Conservation (phyloP, 1,140 invertebrate genomes). For the Drosophila leontia region DNA sequence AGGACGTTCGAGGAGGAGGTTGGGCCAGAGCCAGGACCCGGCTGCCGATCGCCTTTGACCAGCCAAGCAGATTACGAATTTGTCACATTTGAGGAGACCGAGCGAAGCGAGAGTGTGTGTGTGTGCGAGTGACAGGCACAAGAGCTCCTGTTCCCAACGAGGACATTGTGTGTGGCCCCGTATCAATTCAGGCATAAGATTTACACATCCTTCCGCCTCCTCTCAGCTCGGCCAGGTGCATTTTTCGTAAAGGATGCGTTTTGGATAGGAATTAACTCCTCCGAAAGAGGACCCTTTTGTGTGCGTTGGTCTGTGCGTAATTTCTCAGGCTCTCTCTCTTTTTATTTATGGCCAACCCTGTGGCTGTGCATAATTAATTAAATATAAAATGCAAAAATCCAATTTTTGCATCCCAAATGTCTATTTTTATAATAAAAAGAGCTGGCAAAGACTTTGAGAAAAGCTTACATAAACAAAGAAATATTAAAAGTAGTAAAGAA, state of each 20-base stretch:
- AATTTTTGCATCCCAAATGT: constrained; percentile 51
- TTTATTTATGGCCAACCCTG: constrained; percentile 6
- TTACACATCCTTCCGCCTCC: constrained; percentile 16
- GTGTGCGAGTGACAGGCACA: constrained; percentile 58
- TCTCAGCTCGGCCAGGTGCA: constrained; percentile 5
- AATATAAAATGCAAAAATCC: constrained; percentile 76
- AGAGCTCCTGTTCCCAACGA: too few relatives aligned
- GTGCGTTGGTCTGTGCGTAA: constrained; percentile 80
- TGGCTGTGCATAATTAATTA: constrained; percentile 79
- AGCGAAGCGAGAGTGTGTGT: constrained; percentile 26
- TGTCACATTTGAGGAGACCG: constrained; percentile 63
- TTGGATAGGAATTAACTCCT: constrained; percentile 17
- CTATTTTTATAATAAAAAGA: constrained; percentile 41
- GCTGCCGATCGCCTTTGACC: constrained; percentile 64
- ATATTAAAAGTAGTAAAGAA: neutral
- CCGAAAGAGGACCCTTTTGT: neutral
- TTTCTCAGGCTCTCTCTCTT: constrained; percentile 10
- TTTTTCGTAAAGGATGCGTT: constrained; percentile 59
- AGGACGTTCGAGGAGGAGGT: constrained; percentile 1
- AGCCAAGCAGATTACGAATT: constrained; percentile 73
- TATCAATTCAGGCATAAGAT: constrained; percentile 77
- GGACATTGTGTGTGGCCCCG: constrained; percentile 40
- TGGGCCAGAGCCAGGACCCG: neutral
- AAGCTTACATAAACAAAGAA: too few relatives aligned
- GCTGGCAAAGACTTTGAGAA: neutral